Evolutionary conservation across 2,888 invertebrate species (phyloP).

Genomic region (Schrankia costaestrigalis): DNA sequence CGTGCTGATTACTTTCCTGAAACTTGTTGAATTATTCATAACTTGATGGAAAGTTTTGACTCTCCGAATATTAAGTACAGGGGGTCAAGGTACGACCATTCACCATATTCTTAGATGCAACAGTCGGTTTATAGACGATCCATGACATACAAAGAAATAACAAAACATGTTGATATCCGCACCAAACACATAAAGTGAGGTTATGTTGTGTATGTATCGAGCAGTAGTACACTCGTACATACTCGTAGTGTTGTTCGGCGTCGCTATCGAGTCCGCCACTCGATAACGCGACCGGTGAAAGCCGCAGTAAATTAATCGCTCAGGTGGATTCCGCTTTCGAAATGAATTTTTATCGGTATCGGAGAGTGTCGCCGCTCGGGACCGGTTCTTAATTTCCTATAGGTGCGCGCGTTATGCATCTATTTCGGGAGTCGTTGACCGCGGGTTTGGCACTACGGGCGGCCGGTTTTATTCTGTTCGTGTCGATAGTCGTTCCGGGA

Average conservation of each 20-base stretch:
- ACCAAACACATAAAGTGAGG: too few species aligned
- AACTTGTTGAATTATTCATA: conserved; percentile 51
- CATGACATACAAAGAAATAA: too few species aligned
- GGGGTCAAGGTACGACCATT: conserved; percentile 49
- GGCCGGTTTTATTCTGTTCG: conserved; percentile 55
- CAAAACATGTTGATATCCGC: too few species aligned
- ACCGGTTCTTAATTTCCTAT: conserved; percentile 73
- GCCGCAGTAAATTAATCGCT: conserved; percentile 66
- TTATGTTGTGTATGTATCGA: too few species aligned
- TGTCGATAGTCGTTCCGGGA: conserved; percentile 43
- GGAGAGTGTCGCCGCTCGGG: conserved; percentile 58
- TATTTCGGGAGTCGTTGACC: conserved; percentile 80
- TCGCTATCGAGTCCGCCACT: conserved; percentile 28
- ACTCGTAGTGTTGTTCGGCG: too few species aligned
- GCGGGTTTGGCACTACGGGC: conserved; percentile 60
- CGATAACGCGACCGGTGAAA: conserved; percentile 57
- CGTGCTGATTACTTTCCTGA: conserved; percentile 20
- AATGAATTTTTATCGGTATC: conserved; percentile 66
- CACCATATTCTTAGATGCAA: conserved; percentile 44
- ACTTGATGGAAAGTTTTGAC: conserved; percentile 56
- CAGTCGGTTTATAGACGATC: too few species aligned
- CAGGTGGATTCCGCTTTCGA: conserved; percentile 74
- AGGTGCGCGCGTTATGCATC: conserved; percentile 69
- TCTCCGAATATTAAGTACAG: conserved; percentile 57
- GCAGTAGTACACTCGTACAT: too few species aligned